Percentiles rank a stretch among this genome's conserved stretches.
These are phyloP conservation scores for Drosophila nigromelanica DNA, from an alignment of 1,140 invertebrate genomes.

Conservation along the genomic window DNA sequence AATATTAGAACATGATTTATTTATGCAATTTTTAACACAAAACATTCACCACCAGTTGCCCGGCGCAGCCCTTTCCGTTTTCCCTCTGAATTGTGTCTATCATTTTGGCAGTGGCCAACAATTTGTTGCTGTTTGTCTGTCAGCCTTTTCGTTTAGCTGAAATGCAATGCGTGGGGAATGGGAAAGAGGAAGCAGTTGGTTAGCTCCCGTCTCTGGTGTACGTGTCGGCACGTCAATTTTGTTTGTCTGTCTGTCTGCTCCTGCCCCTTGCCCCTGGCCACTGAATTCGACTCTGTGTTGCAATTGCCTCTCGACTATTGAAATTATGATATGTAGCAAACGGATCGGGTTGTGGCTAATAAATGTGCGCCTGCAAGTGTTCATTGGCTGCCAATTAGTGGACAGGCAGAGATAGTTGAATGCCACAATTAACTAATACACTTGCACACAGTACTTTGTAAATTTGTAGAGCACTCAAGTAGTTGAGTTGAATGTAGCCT, in stretches of 20 bases:
- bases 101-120: conserved; percentile 66
- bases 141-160: conserved; percentile 33
- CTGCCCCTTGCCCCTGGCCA: conserved; percentile 2
- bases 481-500: neutral
- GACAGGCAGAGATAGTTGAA: conserved; percentile 3
- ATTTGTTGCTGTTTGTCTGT: conserved; percentile 57
- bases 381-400: conserved; percentile 63
- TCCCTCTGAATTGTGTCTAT: conserved; percentile 72
- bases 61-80: conserved; percentile 11
- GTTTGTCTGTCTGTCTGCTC: conserved; percentile 56
- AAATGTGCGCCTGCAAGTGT: conserved; percentile 53
- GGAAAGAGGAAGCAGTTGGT: neutral
- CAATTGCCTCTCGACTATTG: conserved; percentile 38
- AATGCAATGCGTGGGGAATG: conserved; percentile 28
- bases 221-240: conserved; percentile 78
- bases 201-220: conserved; percentile 37
- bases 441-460: neutral
- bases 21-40: conserved; percentile 82
- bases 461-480: neutral
- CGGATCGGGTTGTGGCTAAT: conserved; percentile 49
- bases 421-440: conserved; percentile 18
- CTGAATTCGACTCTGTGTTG: conserved; percentile 11
- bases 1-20: conserved; percentile 84
- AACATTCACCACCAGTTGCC: conserved; percentile 34
- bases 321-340: conserved; percentile 68